Percentiles rank a stretch among this genome's conserved stretches.
Evolutionary conservation across 1,140 invertebrate genomes (phyloP).

Genomic region (Aethina tumida): DNA sequence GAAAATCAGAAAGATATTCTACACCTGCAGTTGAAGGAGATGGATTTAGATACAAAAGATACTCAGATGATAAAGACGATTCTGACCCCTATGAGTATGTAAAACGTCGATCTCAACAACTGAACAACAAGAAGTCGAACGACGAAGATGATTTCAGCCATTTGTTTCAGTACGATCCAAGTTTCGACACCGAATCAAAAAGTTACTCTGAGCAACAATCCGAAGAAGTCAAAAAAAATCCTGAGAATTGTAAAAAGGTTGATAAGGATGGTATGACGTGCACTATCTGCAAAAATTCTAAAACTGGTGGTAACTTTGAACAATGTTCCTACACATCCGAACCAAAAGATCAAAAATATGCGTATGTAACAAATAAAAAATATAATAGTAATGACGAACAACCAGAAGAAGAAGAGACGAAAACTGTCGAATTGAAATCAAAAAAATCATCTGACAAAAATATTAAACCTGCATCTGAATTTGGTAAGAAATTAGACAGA

Average conservation of each 20-base stretch:
- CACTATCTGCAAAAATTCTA: conserved; percentile 53
- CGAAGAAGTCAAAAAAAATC: conserved; percentile 45
- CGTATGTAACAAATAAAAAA: conserved; percentile 50
- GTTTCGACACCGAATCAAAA: conserved; percentile 19
- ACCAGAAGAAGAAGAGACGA: conserved; percentile 32
- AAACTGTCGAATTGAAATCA: no score
- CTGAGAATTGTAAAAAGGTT: conserved; percentile 51
- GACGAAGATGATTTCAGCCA: conserved; percentile 26
- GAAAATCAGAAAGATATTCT: conserved; percentile 27
- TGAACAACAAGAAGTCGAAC: conserved; percentile 24
- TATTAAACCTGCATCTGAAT: no score
- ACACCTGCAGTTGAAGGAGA: conserved; percentile 14
- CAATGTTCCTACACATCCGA: conserved; percentile 57
- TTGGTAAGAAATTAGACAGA: no score
- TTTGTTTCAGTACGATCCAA: conserved; percentile 19
- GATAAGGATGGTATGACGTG: conserved; percentile 53
- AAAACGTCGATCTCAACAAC: conserved; percentile 17
- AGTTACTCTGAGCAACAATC: conserved; percentile 44
- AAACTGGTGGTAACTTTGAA: conserved; percentile 59
- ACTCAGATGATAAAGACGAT: conserved; percentile 18
- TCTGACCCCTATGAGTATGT: conserved; percentile 29
- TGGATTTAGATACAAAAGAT: conserved; percentile 25
- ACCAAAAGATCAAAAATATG: conserved; percentile 59
- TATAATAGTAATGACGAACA: conserved; percentile 45
- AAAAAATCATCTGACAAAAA: no score